Base-by-base conservation (phyloP, 2,797 vertebrate genomes). In the Pangasius sanitwongsei region DNA sequence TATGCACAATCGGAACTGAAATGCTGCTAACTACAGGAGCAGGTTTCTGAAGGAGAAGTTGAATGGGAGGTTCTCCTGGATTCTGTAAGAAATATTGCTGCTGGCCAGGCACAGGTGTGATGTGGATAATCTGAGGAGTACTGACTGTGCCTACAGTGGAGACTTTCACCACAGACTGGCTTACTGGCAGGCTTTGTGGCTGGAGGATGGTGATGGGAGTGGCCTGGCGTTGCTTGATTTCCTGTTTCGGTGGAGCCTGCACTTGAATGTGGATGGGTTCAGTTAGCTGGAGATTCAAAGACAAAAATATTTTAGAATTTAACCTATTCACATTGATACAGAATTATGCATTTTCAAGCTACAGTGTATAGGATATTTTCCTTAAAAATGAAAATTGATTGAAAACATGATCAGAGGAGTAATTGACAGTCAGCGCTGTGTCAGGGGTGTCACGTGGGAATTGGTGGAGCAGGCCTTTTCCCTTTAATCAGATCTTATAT, bases 231-330 rank as follows among this genome's bases (percentile, higher is more conserved):
- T 95, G 93, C 86, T 94, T 96, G 69, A 93, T 92, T 83, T 96
- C 95, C 91, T 94, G 96, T 88, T 92, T 94, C 28, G 95, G 93
- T 84, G 96, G 96, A 82, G 96, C 93, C 82, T 97, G 96, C 83
- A 98, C 96, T 95, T 97, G 97, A 92, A 99, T 95, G 90, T 95
- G 95, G 91, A 97, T 95, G 12, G 97, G 94, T 93, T 98, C 98
- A 5, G 97, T 89, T 94, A 97, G 95, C 96, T 94, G 74, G 25
- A 59, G 15, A 75, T 70, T 65, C 44, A 2, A 90, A 86, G 34
- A 87, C 2, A 89, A 50, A 83, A 34, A 74, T 16, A 83, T 48
- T n/a, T 83, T 48, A n/a, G 8, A n/a, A 48, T 48, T 34, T 82
- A 82, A 37, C 18, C 18, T 37, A 82, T 15, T 23, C 3, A 1